These are phyloP conservation scores for Torymus auratus DNA, from an alignment of 2,888 invertebrate genomes.

Conservation along the genomic window DNA sequence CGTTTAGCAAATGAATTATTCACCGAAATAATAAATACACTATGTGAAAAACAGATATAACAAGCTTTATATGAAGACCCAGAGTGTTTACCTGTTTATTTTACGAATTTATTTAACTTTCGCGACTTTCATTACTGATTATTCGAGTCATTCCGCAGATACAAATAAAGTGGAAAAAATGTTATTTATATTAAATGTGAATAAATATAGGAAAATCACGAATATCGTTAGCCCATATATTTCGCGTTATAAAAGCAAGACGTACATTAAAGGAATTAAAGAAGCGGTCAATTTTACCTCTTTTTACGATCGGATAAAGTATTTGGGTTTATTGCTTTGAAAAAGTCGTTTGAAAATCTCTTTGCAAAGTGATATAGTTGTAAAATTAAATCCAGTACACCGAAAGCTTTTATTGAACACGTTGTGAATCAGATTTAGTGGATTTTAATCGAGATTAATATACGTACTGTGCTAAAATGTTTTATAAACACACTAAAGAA, in stretches of 20 bases:
- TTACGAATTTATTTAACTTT: neutral
- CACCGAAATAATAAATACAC: too few species aligned
- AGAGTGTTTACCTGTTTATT: neutral
- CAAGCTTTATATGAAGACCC: too few species aligned
- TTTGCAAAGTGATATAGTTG: too few species aligned
- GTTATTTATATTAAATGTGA: constrained; percentile 4
- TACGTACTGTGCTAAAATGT: too few species aligned
- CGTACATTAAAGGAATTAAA: neutral
- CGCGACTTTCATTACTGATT: constrained; percentile 19
- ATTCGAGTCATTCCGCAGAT: neutral
- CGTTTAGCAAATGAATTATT: too few species aligned
- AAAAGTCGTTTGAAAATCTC: neutral
- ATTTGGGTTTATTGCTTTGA: constrained; percentile 14
- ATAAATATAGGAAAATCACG: neutral
- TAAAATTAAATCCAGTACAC: too few species aligned
- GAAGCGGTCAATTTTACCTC: constrained; percentile 1
- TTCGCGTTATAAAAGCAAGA: constrained; percentile 14
- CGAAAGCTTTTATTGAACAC: too few species aligned
- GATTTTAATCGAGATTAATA: too few species aligned
- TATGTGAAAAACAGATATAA: too few species aligned
- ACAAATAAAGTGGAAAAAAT: constrained; percentile 1
- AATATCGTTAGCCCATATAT: neutral
- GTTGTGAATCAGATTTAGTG: too few species aligned
- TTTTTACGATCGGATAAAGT: constrained; percentile 13
- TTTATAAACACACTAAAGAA: too few species aligned